phyloP scores from a whole-genome alignment of 2,113 vertebrate genomes.

The Pseudorasbora parva region DNA sequence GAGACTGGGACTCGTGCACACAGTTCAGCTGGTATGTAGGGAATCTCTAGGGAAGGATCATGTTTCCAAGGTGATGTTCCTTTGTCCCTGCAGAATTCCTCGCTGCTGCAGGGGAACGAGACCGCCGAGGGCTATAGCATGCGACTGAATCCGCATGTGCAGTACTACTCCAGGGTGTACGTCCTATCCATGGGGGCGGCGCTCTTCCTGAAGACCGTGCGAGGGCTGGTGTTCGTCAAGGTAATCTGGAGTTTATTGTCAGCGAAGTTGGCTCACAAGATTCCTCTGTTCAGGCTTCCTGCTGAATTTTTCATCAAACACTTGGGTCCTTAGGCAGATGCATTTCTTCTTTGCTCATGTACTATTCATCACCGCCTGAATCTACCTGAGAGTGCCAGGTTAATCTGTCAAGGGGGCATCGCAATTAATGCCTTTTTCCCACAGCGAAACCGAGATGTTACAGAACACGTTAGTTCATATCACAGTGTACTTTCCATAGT shows the following conservation, averaged over 20 bases:
- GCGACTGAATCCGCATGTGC: slow-evolving; percentile 78
- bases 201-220: slow-evolving; percentile 76
- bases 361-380: slow-evolving; percentile 26
- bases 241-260: slow-evolving; percentile 61
- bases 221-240: slow-evolving; percentile 82
- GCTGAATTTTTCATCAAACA: slow-evolving; percentile 41
- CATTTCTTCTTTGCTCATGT: slow-evolving; percentile 8
- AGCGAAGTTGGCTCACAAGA: neutral
- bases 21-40: slow-evolving; percentile 21
- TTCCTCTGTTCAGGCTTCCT: neutral
- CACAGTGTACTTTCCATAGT: neutral
- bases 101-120: slow-evolving; percentile 73
- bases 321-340: slow-evolving; percentile 1
- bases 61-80: slow-evolving; percentile 41
- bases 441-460: neutral
- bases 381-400: slow-evolving; percentile 27
- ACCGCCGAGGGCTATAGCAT: slow-evolving; percentile 75
- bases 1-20: slow-evolving; percentile 28
- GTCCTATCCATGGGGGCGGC: slow-evolving; percentile 74
- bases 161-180: slow-evolving; percentile 79
- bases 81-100: slow-evolving; percentile 72
- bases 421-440: slow-evolving; percentile 29
- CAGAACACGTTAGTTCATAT: neutral
- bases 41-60: slow-evolving; percentile 3
- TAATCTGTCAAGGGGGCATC: slow-evolving; percentile 27